A percentile compares a stretch with the other conserved stretches of the same genome.
phyloP scores from a whole-genome alignment of 2,888 invertebrate genomes.

The Eupithecia inturbata region DNA sequence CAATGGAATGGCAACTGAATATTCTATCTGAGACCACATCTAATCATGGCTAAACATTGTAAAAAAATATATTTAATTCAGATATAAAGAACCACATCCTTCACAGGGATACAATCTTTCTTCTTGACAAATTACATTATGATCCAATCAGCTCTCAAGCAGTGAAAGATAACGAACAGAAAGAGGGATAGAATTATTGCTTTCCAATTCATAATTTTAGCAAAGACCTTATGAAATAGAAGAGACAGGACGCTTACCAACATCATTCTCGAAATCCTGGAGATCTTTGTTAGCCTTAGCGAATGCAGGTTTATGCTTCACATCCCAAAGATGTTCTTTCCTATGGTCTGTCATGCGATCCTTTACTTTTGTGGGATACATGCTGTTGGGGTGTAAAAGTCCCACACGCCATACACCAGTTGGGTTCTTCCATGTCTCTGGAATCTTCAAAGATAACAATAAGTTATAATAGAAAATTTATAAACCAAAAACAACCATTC shows the following conservation, averaged over 20 bases:
- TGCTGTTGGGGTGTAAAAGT: slow-evolving; percentile 91
- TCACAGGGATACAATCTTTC: not conserved
- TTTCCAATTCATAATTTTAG: not conserved
- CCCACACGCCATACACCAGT: slow-evolving; percentile 94
- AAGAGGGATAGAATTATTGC: not conserved
- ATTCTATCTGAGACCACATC: too few species aligned
- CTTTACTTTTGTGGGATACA: slow-evolving; percentile 93
- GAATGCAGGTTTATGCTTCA: slow-evolving; percentile 89
- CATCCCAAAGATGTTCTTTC: slow-evolving; percentile 93
- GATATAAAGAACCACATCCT: not conserved
- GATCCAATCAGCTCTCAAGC: too few species aligned
- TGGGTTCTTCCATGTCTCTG: slow-evolving; percentile 92
- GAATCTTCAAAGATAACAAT: slow-evolving; percentile 85
- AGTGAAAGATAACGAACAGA: not conserved
- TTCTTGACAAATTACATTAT: not conserved
- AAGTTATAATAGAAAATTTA: not conserved
- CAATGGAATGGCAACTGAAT: not conserved
- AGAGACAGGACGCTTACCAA: slow-evolving; percentile 65
- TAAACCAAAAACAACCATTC: not conserved
- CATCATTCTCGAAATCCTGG: slow-evolving; percentile 89
- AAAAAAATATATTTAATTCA: not conserved
- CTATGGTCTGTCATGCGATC: slow-evolving; percentile 92
- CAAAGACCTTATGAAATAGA: not conserved
- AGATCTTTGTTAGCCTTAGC: slow-evolving; percentile 91
- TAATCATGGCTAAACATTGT: not conserved